Evolutionary conservation across 2,113 vertebrate species (phyloP), one percentile per base, ranked within the genome.

Genomic region (Colistium nudipinnis): DNA sequence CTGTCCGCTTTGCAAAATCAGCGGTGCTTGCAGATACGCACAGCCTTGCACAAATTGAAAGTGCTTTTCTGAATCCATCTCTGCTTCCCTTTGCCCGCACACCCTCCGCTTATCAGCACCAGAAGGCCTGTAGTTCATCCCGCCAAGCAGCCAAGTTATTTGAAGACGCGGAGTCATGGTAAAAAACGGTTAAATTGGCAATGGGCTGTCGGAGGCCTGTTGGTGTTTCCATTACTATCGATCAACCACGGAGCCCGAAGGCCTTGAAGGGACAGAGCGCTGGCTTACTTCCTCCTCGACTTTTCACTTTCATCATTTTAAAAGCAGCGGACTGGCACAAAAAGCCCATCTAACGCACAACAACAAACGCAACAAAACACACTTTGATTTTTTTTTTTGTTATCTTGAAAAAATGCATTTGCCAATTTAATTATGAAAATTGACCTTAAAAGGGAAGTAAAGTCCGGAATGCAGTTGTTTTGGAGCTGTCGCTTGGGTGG

Each of bases 91-190:
- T 27, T 27, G 53, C 74, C 65, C 22, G 48, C 20, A 39, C 59
- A 49, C 5, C 4, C 43, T 77, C 59, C 53, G 74, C 68, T 82
- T 82, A 86, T 87, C 85, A 70, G 53, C 57, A 64, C 52, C 59
- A 59, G 51, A 65, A 51, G n/a, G 54, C 70, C 20, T 64, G 70
- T 74, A 48, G 83, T 82, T 62, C 78, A 70, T 79, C 74, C 62
- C 20, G 16, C 57, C 65, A 71, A 82, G 66, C 56, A 80, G 51
- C 70, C 71, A 64, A 75, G 77, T 81, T 86, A 80, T 83, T 73
- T 87, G 65, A 78, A 71, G 76, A 86, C 76, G 75, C 85, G 69
- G 69, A 80, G 85, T 91, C 85, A 80, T 74, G 72, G 80, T 77
- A 35, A 45, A 86, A 77, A 60, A 76, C n/a, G 62, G 78, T 82